Percentiles rank a stretch among this genome's conserved stretches.
These are phyloP conservation scores for Hirtodrosophila cameraria DNA, from an alignment of 2,888 invertebrate species.

Conservation along the genomic window DNA sequence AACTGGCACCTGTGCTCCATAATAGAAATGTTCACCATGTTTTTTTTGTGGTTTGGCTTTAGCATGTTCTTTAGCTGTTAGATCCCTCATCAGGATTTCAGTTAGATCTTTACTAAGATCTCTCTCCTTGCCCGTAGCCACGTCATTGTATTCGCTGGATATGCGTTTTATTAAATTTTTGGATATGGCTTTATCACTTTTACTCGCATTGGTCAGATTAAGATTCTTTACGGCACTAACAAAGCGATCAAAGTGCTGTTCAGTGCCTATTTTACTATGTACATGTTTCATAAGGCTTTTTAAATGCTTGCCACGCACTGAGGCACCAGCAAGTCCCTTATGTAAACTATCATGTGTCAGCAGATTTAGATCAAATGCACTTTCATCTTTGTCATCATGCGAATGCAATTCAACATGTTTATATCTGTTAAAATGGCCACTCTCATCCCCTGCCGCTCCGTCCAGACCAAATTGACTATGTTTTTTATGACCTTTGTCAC, in stretches of 20 bases:
- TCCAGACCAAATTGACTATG: too few relatives aligned
- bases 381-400: too few relatives aligned
- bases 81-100: background rate
- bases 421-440: too few relatives aligned
- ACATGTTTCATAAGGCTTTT: background rate
- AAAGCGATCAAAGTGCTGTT: background rate
- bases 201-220: background rate
- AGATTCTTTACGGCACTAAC: background rate
- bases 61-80: too few relatives aligned
- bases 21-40: conserved; percentile 3
- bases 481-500: background rate
- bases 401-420: too few relatives aligned
- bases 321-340: too few relatives aligned
- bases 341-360: too few relatives aligned
- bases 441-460: too few relatives aligned
- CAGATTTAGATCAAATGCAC: too few relatives aligned
- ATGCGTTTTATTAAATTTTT: background rate
- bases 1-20: conserved; percentile 33
- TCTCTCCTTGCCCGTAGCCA: background rate
- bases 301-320: background rate
- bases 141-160: background rate
- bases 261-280: background rate
- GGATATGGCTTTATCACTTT: background rate
- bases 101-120: background rate
- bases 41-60: too few relatives aligned